Conservation (phyloP, 2,797 vertebrate species). For the Hephaestus fuliginosus region DNA sequence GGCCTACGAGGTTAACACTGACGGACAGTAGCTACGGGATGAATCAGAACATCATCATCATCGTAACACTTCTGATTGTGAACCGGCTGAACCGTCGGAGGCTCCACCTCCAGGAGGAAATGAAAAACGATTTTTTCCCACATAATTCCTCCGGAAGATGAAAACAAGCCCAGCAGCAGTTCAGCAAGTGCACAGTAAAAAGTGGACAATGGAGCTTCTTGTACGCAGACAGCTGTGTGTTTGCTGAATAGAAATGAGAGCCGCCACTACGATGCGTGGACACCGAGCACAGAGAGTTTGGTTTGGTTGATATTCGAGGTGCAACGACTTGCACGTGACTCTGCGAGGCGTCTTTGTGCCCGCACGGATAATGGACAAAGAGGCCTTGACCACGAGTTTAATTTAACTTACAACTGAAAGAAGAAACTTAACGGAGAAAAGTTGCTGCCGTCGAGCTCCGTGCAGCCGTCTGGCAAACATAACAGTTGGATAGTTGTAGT, state of each 20-base stretch:
- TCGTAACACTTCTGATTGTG: slow-evolving; percentile 21
- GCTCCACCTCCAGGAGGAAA: slow-evolving; percentile 30
- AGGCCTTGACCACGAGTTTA: slow-evolving; percentile 28
- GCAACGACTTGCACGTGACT: slow-evolving; percentile 14
- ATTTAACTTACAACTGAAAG: slow-evolving; percentile 46
- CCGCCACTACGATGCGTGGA: slow-evolving; percentile 18
- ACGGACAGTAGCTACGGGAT: slow-evolving; percentile 19
- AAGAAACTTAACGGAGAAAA: slow-evolving; percentile 44
- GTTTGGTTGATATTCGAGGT: slow-evolving; percentile 42
- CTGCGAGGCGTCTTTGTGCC: slow-evolving; percentile 13
- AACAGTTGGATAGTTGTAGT: slow-evolving; percentile 38
- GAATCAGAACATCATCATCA: neutral
- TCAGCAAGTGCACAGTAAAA: slow-evolving; percentile 36
- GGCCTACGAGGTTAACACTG: slow-evolving; percentile 23
- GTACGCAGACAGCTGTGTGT: slow-evolving; percentile 39
- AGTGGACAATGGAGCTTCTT: slow-evolving; percentile 10
- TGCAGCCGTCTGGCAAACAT: slow-evolving; percentile 11
- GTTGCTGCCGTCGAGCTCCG: slow-evolving; percentile 11
- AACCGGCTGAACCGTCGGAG: slow-evolving; percentile 36
- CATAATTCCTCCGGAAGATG: slow-evolving; percentile 27
- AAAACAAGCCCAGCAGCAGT: slow-evolving; percentile 24
- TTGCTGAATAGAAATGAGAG: slow-evolving; percentile 51
- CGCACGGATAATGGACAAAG: slow-evolving; percentile 13
- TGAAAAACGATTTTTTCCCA: neutral
- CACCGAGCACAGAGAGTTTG: slow-evolving; percentile 14